A percentile compares a stretch with the other conserved stretches of the same genome.
These are phyloP conservation scores for Hyaena hyaena DNA, from an alignment of 2,113 vertebrate species.

Conservation along the genomic window DNA sequence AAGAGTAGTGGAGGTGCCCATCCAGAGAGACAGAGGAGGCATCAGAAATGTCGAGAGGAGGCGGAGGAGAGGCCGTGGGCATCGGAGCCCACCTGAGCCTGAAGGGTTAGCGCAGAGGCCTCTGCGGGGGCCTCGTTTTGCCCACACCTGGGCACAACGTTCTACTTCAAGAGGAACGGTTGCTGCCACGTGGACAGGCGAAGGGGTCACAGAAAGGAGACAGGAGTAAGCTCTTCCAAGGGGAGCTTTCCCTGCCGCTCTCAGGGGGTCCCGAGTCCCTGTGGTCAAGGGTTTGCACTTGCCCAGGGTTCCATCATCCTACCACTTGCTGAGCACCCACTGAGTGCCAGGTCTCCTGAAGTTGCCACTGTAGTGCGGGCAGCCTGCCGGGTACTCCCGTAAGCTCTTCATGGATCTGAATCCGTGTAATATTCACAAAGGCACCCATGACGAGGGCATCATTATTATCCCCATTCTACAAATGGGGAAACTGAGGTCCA, in stretches of 20 bases:
- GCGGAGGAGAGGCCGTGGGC: not conserved
- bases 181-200: not conserved
- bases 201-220: not conserved
- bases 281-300: not conserved
- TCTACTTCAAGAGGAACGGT: too few relatives aligned
- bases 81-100: fast-evolving
- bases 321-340: not conserved
- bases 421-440: not conserved
- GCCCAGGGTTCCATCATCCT: not conserved
- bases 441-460: not conserved
- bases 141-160: fast-evolving
- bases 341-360: not conserved
- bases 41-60: not conserved
- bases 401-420: not conserved
- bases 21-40: not conserved
- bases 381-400: not conserved
- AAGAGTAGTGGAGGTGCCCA: not conserved
- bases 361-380: too few relatives aligned
- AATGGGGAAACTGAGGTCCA: not conserved
- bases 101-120: not conserved
- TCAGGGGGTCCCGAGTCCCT: not conserved
- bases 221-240: not conserved
- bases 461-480: not conserved
- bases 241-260: not conserved
- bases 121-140: too few relatives aligned